phyloP scores from a whole-genome alignment of 2,888 invertebrate species.

The Eumerus sabulonum region DNA sequence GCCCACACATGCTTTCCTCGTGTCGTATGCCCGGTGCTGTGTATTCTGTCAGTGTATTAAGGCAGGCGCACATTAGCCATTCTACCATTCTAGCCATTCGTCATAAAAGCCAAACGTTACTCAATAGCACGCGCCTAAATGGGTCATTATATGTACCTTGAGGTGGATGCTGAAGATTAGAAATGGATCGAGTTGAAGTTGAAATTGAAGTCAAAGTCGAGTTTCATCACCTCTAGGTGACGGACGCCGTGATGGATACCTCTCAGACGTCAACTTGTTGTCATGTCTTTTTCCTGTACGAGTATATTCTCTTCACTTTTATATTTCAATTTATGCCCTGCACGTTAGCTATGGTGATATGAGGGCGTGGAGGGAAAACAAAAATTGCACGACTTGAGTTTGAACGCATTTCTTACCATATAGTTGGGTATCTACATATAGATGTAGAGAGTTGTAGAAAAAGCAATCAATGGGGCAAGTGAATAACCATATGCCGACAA shows the following conservation, averaged over 20 bases:
- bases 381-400: constrained; percentile 34
- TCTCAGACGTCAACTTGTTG: constrained; percentile 31
- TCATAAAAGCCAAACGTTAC: constrained; percentile 32
- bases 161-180: constrained; percentile 47
- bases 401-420: constrained; percentile 10
- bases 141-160: constrained; percentile 28
- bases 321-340: constrained; percentile 51
- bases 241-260: constrained; percentile 34
- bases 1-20: constrained; percentile 41
- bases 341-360: constrained; percentile 34
- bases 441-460: not conserved
- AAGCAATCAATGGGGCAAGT: too few species aligned
- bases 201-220: not conserved
- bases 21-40: not conserved
- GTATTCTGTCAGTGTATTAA: too few species aligned
- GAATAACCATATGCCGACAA: constrained; percentile 18
- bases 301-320: not conserved
- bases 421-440: constrained; percentile 11
- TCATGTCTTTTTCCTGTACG: too few species aligned
- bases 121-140: constrained; percentile 44
- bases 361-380: constrained; percentile 30
- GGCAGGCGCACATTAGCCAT: too few species aligned
- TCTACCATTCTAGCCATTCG: too few species aligned
- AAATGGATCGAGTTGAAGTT: constrained; percentile 28
- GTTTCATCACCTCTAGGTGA: constrained; percentile 33